A percentile compares a stretch with the other conserved stretches of the same genome.
Evolutionary conservation across 2,797 vertebrate genomes (phyloP).

Genomic region (Phrynocephalus guinanensis): DNA sequence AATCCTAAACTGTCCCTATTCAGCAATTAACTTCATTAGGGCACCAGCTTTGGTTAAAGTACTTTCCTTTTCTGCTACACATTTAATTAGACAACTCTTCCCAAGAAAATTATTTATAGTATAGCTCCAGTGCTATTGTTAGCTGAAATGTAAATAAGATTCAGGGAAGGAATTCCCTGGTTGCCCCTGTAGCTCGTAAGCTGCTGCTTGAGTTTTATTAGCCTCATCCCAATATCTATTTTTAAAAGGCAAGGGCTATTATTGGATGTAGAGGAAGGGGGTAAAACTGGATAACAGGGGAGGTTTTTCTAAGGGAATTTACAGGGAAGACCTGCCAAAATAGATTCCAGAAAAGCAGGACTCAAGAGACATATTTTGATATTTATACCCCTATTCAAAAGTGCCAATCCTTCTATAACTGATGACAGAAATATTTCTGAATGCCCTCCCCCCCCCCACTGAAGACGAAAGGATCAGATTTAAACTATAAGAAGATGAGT

Average conservation of each 20-base stretch:
- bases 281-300: constrained; percentile 24
- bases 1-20: constrained; percentile 82
- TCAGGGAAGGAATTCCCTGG: constrained; percentile 77
- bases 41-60: constrained; percentile 79
- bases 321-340: constrained; percentile 18
- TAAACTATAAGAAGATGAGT: background rate
- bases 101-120: constrained; percentile 84
- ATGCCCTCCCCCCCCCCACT: background rate
- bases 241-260: constrained; percentile 47
- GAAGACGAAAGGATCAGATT: background rate
- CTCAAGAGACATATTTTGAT: background rate
- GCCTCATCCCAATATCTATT: constrained; percentile 55
- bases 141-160: constrained; percentile 84
- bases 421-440: background rate
- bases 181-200: constrained; percentile 67
- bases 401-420: background rate
- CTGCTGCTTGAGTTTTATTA: constrained; percentile 67
- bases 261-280: background rate
- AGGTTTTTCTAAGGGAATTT: constrained; percentile 53
- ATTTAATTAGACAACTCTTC: constrained; percentile 85
- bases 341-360: background rate
- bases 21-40: constrained; percentile 83
- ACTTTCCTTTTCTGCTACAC: constrained; percentile 77
- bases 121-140: constrained; percentile 79
- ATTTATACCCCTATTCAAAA: background rate